Evolutionary conservation across 2,888 invertebrate genomes (phyloP).

Genomic region (Metacarcinus magister): DNA sequence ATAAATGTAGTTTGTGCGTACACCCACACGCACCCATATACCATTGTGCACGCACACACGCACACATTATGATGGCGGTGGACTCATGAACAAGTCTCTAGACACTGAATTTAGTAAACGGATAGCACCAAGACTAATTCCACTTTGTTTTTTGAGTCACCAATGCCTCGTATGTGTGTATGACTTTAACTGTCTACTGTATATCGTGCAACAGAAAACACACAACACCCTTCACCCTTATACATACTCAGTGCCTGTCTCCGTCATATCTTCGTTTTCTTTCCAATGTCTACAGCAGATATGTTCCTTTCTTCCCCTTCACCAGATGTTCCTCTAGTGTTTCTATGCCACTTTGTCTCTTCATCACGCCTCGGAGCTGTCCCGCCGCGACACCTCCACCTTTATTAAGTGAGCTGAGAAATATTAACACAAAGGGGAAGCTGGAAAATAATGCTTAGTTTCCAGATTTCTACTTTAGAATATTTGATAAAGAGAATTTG

Average conservation of each 20-base stretch:
- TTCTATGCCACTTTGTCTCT: neutral
- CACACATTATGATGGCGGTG: too few species aligned
- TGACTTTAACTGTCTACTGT: neutral
- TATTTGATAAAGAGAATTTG: neutral
- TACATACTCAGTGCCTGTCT: neutral
- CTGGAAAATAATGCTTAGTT: neutral
- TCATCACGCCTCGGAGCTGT: neutral
- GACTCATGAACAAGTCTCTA: too few species aligned
- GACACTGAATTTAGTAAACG: neutral
- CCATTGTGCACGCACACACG: too few species aligned
- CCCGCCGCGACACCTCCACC: neutral
- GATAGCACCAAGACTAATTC: neutral
- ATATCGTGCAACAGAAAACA: neutral
- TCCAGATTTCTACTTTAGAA: neutral
- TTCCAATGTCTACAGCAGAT: neutral
- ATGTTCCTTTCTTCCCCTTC: neutral
- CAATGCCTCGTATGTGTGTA: too few species aligned
- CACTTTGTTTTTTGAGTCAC: neutral
- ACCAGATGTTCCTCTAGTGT: neutral
- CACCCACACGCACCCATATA: too few species aligned
- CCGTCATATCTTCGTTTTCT: neutral
- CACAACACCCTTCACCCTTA: neutral
- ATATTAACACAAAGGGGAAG: neutral
- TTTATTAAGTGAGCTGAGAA: conserved; percentile 31
- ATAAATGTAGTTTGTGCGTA: too few species aligned